Percentiles rank a stretch among this genome's conserved stretches.
Conservation (phyloP, 2,888 invertebrate genomes). For the Pyrrhosoma nymphula region DNA sequence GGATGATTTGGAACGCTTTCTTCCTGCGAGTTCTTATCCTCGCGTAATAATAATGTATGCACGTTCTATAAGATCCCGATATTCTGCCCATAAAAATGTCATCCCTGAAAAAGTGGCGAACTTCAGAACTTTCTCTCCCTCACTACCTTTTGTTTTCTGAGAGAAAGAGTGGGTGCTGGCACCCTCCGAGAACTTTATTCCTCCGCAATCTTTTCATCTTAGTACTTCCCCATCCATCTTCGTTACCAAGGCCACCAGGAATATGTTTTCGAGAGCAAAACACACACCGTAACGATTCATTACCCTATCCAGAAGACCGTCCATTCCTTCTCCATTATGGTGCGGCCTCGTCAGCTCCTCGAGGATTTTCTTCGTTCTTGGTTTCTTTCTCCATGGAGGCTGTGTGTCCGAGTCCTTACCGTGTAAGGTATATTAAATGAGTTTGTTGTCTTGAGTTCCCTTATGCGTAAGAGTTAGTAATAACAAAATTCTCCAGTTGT, state of each 20-base stretch:
- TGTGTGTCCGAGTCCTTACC: no score
- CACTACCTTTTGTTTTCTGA: background rate
- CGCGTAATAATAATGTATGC: background rate
- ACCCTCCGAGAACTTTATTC: background rate
- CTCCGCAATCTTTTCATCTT: background rate
- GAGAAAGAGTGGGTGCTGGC: background rate
- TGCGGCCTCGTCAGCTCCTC: background rate
- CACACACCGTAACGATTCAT: background rate
- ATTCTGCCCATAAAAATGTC: background rate
- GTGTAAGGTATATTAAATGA: no score
- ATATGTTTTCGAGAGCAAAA: background rate
- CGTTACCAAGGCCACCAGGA: background rate
- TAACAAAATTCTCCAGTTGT: no score
- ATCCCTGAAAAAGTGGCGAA: background rate
- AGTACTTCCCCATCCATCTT: background rate
- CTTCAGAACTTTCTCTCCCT: background rate
- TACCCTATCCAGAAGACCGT: no score
- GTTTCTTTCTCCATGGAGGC: background rate
- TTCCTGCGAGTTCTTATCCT: background rate
- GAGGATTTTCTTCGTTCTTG: background rate
- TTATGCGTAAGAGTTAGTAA: no score
- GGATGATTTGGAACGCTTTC: background rate
- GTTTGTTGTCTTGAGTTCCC: no score
- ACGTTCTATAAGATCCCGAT: background rate
- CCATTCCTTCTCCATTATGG: background rate